Percentiles rank a stretch among this genome's conserved stretches.
Conservation (phyloP, 1,140 invertebrate species). For the Gonatopus flavifemur region DNA sequence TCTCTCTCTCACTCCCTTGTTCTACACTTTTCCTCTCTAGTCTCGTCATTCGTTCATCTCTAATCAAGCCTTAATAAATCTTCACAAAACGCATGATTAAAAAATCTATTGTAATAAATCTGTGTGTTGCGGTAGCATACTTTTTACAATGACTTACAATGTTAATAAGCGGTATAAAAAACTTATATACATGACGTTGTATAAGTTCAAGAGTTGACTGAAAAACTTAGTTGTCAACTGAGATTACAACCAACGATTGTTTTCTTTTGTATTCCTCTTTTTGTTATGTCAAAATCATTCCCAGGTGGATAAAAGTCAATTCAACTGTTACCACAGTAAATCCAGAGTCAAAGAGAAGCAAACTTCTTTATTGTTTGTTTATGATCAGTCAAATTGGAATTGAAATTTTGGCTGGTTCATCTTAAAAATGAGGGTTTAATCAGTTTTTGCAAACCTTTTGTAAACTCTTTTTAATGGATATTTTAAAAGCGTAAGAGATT, state of each 20-base stretch:
- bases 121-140: constrained; percentile 10
- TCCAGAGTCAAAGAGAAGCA: constrained; percentile 23
- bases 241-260: too few relatives aligned
- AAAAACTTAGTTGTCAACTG: too few relatives aligned
- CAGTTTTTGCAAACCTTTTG: neutral
- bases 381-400: too few relatives aligned
- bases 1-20: constrained; percentile 26
- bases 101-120: constrained; percentile 20
- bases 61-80: constrained; percentile 27
- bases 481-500: constrained; percentile 3
- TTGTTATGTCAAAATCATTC: too few relatives aligned
- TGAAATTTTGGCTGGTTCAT: too few relatives aligned
- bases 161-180: constrained; percentile 50
- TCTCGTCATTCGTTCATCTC: constrained; percentile 31
- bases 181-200: constrained; percentile 45
- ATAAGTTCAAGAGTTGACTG: too few relatives aligned
- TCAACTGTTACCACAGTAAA: constrained; percentile 3
- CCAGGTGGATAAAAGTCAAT: constrained; percentile 23
- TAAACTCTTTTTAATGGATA: neutral
- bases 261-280: too few relatives aligned
- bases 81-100: constrained; percentile 23
- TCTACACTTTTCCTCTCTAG: constrained; percentile 30
- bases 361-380: constrained; percentile 6
- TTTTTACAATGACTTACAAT: constrained; percentile 25
- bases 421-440: too few relatives aligned